Conservation (phyloP, 2,113 vertebrate genomes). For the Peucedramus taeniatus region DNA sequence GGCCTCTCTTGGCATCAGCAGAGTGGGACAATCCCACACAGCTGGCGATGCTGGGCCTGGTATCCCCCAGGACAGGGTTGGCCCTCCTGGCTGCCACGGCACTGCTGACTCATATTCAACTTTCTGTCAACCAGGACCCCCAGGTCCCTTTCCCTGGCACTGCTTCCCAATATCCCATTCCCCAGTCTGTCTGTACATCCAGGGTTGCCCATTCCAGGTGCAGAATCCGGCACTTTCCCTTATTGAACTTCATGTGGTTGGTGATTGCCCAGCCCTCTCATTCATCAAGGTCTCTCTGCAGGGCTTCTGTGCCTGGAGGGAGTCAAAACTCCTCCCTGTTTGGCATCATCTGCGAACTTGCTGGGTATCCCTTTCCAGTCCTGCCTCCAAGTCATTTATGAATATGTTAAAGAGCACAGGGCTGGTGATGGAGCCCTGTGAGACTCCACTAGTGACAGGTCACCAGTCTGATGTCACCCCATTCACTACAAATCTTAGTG, state of each 20-base stretch:
- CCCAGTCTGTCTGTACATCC: not conserved
- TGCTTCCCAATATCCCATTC: not conserved
- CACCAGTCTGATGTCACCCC: not conserved
- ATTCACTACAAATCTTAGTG: not conserved
- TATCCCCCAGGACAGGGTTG: not conserved
- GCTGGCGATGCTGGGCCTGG: not conserved
- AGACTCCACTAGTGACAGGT: not conserved
- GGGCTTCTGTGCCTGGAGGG: rapidly evolving
- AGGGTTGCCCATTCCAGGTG: not conserved
- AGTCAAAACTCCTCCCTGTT: not conserved
- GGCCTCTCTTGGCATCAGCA: not conserved
- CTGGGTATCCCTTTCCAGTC: not conserved
- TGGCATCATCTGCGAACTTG: not conserved
- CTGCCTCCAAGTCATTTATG: not conserved
- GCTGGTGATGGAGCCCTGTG: not conserved
- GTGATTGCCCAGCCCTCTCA: not conserved
- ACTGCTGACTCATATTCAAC: not conserved
- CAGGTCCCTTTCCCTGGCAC: rapidly evolving
- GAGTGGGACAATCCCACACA: rapidly evolving
- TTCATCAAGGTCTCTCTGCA: not conserved
- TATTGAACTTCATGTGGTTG: rapidly evolving
- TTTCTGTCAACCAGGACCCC: rapidly evolving
- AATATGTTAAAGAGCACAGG: not conserved
- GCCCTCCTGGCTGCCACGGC: not conserved
- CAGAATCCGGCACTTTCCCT: not conserved